These are phyloP conservation scores for Rhinoraja longicauda DNA, from an alignment of 2,797 vertebrate species.

Conservation along the genomic window DNA sequence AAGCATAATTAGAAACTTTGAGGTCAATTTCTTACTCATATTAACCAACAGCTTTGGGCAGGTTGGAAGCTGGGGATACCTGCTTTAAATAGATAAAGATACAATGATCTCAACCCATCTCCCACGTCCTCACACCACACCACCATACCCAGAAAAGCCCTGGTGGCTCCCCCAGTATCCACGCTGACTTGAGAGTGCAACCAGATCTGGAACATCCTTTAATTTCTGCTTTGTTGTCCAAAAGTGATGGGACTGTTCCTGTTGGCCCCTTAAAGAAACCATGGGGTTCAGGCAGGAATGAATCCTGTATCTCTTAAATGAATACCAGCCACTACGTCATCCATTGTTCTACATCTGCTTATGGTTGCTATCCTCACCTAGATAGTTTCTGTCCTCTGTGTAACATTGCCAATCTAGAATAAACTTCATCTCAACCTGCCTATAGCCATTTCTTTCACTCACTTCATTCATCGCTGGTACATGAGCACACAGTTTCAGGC, in stretches of 20 bases:
- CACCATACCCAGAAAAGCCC: too few species aligned
- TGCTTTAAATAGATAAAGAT: background rate
- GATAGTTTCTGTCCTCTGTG: background rate
- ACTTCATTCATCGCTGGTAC: background rate
- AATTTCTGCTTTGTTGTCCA: background rate
- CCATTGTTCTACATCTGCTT: background rate
- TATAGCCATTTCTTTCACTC: background rate
- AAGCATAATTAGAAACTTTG: too few species aligned
- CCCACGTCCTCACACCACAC: background rate
- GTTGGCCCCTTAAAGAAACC: background rate
- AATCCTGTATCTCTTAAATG: background rate
- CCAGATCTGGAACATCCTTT: background rate
- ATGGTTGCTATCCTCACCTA: background rate
- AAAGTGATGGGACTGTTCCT: background rate
- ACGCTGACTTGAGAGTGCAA: background rate
- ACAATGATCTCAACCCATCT: background rate
- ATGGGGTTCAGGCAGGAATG: background rate
- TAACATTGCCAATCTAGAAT: background rate
- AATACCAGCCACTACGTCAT: background rate
- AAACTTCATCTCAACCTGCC: background rate
- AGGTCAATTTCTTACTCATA: background rate
- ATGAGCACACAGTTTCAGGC: background rate
- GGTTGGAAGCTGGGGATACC: background rate
- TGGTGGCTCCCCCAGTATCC: background rate
- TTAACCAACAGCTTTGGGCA: background rate